Percentiles rank a stretch among this genome's conserved stretches.
Conservation (phyloP, 2,113 vertebrate species). For the Amblyornis subalaris region DNA sequence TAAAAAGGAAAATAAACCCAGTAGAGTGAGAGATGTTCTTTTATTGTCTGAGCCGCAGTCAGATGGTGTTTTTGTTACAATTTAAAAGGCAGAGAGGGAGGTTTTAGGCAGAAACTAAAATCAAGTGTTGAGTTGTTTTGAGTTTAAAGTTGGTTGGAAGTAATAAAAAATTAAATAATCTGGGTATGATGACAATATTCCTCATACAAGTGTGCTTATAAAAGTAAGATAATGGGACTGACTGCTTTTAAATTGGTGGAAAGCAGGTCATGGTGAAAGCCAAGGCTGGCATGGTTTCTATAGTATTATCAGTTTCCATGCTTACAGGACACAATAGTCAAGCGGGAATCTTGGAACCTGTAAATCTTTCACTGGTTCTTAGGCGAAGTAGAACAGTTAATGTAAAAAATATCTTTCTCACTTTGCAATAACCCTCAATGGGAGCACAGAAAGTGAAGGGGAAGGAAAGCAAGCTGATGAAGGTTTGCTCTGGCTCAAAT, state of each 20-base stretch:
- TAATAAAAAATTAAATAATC: constrained; percentile 1
- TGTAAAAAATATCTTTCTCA: constrained; percentile 60
- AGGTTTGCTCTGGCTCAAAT: constrained; percentile 15
- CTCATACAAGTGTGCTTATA: not conserved
- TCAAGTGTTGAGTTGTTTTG: not conserved
- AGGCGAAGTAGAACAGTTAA: constrained; percentile 16
- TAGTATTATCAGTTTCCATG: constrained; percentile 52
- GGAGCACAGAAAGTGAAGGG: not conserved
- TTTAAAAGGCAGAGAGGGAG: not conserved
- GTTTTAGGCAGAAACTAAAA: not conserved
- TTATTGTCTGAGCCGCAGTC: not conserved
- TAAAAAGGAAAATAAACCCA: constrained; percentile 3
- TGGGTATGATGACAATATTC: not conserved
- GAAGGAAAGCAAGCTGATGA: constrained; percentile 1
- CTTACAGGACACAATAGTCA: constrained; percentile 55
- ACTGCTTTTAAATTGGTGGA: constrained; percentile 30
- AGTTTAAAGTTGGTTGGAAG: not conserved
- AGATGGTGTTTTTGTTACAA: not conserved
- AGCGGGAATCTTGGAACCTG: constrained; percentile 24
- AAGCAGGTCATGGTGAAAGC: constrained; percentile 45
- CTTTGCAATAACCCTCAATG: constrained; percentile 50
- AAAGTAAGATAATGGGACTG: constrained; percentile 18
- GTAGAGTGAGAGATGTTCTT: not conserved
- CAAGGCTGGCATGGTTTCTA: constrained; percentile 41
- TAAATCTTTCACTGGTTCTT: constrained; percentile 70